Conservation (phyloP, 1,140 invertebrate genomes). For the Orussus abietinus region DNA sequence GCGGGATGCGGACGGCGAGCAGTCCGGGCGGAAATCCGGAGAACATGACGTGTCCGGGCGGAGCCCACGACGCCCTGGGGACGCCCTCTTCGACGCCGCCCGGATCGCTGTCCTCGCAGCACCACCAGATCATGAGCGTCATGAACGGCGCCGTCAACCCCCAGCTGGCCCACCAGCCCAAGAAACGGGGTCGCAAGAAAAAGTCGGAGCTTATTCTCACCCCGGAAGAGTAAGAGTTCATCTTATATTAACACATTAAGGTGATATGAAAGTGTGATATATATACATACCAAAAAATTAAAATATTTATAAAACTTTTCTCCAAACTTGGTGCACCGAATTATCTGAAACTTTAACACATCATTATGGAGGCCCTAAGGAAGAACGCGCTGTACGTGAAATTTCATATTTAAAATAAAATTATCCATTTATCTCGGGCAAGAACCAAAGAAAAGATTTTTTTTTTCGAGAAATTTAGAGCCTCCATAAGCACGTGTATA, state of each 20-base stretch:
- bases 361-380: no score
- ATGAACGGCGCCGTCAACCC: conserved; percentile 53
- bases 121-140: conserved; percentile 44
- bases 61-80: conserved; percentile 37
- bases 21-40: conserved; percentile 44
- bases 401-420: no score
- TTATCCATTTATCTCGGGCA: no score
- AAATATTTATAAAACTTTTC: no score
- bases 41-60: conserved; percentile 38
- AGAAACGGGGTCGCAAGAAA: conserved; percentile 79
- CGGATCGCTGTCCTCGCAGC: conserved; percentile 26
- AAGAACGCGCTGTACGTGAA: no score
- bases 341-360: no score
- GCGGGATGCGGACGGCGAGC: conserved; percentile 44
- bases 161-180: conserved; percentile 64
- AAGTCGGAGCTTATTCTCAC: conserved; percentile 59
- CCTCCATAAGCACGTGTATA: no score
- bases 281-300: no score
- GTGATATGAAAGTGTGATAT: no score
- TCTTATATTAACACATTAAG: no score
- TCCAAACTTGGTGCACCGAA: no score
- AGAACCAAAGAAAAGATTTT: no score
- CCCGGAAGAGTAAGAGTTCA: conserved; percentile 50
- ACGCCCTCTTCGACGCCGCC: conserved; percentile 44
- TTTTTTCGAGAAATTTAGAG: background rate